phyloP scores from a whole-genome alignment of 1,140 invertebrate genomes.

The Sminthurides bifidus region DNA sequence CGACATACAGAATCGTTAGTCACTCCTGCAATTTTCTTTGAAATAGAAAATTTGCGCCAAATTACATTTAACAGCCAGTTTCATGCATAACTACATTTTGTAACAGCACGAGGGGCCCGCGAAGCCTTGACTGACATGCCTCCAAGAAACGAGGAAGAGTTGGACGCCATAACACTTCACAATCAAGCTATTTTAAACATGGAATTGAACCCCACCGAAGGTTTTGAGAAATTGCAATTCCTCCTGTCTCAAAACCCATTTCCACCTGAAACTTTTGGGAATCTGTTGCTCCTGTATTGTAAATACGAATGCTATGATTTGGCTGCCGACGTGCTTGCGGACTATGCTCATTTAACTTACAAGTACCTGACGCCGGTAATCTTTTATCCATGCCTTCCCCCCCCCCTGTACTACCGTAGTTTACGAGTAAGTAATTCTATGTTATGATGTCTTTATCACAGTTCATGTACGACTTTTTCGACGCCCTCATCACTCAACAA shows the following conservation, averaged over 20 bases:
- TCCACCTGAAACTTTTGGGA: conserved; percentile 95
- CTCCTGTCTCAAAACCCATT: conserved; percentile 90
- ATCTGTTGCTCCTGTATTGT: conserved; percentile 86
- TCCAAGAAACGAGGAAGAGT: conserved; percentile 86
- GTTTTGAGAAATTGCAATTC: conserved; percentile 96
- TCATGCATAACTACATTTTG: neutral
- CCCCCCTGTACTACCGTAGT: neutral
- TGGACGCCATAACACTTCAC: conserved; percentile 95
- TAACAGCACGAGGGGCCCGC: conserved; percentile 66
- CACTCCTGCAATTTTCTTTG: neutral
- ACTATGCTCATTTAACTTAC: conserved; percentile 93
- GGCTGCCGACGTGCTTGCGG: conserved; percentile 93
- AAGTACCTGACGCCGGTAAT: conserved; percentile 83
- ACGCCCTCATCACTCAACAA: conserved; percentile 93
- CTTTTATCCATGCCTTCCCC: conserved; percentile 8
- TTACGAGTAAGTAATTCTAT: neutral
- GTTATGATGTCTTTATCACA: conserved; percentile 35
- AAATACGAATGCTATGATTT: conserved; percentile 97
- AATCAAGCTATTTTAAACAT: conserved; percentile 96
- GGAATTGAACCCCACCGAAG: conserved; percentile 74
- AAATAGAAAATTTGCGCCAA: neutral
- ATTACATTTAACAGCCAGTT: neutral
- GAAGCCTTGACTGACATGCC: conserved; percentile 97
- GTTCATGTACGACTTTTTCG: conserved; percentile 80
- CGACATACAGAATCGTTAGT: conserved; percentile 81